These are phyloP conservation scores for Calycopis cecrops DNA, from an alignment of 1,140 invertebrate species.

Conservation along the genomic window DNA sequence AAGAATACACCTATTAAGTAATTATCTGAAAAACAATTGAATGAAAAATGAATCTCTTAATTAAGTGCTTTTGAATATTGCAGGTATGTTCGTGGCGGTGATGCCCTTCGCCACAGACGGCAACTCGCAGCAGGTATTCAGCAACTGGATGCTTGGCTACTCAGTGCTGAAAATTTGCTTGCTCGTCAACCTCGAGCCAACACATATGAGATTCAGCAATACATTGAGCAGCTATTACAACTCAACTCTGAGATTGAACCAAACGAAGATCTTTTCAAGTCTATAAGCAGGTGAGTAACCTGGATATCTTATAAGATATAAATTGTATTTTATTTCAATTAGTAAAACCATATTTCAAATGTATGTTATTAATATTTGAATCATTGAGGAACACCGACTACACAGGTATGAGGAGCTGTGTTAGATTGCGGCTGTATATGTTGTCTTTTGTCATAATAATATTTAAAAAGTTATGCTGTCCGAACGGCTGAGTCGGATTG, in stretches of 20 bases:
- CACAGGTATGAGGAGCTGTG: too few species aligned
- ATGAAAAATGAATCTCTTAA: neutral
- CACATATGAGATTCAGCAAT: conserved; percentile 85
- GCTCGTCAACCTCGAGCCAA: conserved; percentile 81
- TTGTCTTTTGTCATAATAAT: too few species aligned
- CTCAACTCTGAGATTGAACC: conserved; percentile 88
- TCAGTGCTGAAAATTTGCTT: conserved; percentile 83
- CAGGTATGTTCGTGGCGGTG: conserved; percentile 89
- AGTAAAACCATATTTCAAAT: too few species aligned
- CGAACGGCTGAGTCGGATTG: too few species aligned
- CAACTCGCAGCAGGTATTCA: conserved; percentile 88
- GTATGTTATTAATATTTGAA: too few species aligned
- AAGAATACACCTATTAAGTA: neutral
- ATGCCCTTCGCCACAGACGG: conserved; percentile 87
- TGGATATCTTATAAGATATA: too few species aligned
- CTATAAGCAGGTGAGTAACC: conserved; percentile 58
- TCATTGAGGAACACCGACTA: too few species aligned
- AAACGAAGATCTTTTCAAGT: conserved; percentile 93
- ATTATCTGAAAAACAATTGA: too few species aligned
- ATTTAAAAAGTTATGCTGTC: too few species aligned
- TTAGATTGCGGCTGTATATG: too few species aligned
- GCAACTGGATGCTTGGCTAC: conserved; percentile 86
- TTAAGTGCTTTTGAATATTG: neutral
- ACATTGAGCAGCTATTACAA: conserved; percentile 86
- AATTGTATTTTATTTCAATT: too few species aligned